Percentiles rank a stretch among this genome's conserved stretches.
phyloP scores from a whole-genome alignment of 2,113 vertebrate species.

The Bujurquina vittata region DNA sequence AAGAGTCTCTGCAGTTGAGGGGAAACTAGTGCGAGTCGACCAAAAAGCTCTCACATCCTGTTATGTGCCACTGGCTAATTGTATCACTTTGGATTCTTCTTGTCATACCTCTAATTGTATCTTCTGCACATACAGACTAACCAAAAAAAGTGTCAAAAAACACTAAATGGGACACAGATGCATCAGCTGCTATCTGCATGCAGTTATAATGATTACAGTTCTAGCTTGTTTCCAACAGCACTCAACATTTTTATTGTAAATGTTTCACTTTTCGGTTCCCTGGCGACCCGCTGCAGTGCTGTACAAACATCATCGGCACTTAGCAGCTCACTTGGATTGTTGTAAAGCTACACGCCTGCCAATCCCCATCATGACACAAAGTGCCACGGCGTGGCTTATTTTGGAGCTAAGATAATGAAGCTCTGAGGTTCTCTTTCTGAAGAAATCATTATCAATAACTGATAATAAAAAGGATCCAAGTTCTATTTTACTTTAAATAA shows the following conservation, averaged over 20 bases:
- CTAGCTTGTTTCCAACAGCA: not conserved
- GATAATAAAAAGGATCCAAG: not conserved
- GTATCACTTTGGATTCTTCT: not conserved
- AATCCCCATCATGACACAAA: not conserved
- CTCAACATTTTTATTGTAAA: not conserved
- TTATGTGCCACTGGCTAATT: not conserved
- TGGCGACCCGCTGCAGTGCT: not conserved
- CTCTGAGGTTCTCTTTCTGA: not conserved
- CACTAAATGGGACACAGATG: too few relatives aligned
- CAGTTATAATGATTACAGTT: not conserved
- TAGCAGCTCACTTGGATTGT: not conserved
- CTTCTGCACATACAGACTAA: not conserved
- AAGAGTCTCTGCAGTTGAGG: not conserved
- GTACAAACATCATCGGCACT: not conserved
- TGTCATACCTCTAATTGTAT: not conserved
- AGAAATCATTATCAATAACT: not conserved
- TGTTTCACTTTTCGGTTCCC: not conserved
- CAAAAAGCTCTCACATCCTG: not conserved
- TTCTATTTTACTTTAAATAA: too few relatives aligned
- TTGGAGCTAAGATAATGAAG: accelerated
- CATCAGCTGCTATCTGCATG: not conserved
- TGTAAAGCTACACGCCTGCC: not conserved
- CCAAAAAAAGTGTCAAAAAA: not conserved
- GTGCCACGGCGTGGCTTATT: not conserved
- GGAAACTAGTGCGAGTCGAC: not conserved